Conservation (phyloP, 2,888 invertebrate genomes). For the Synergus umbraculus region DNA sequence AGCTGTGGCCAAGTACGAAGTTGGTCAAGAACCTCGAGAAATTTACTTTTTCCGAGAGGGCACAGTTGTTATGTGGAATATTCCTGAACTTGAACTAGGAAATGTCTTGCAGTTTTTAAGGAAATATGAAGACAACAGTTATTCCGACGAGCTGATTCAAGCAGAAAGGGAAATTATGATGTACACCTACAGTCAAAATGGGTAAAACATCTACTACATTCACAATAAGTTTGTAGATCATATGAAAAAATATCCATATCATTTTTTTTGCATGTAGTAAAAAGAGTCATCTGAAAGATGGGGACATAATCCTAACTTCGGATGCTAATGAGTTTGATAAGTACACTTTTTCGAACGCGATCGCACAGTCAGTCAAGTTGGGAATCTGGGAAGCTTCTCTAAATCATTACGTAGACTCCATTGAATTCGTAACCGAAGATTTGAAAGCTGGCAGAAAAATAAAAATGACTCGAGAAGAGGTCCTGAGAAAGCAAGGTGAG, state of each 20-base stretch:
- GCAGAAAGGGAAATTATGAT: slow-evolving; percentile 92
- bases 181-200: slow-evolving; percentile 83
- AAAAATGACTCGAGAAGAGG: slow-evolving; percentile 84
- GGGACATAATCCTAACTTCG: slow-evolving; percentile 79
- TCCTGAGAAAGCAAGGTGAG: slow-evolving; percentile 90
- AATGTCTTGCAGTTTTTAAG: slow-evolving; percentile 88
- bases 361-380: slow-evolving; percentile 95
- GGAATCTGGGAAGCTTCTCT: slow-evolving; percentile 96
- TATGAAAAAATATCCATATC: not conserved
- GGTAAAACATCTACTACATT: slow-evolving; percentile 67
- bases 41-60: slow-evolving; percentile 96
- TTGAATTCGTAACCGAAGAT: slow-evolving; percentile 88
- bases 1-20: slow-evolving; percentile 90
- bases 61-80: slow-evolving; percentile 94
- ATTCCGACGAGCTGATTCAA: slow-evolving; percentile 83
- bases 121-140: slow-evolving; percentile 84
- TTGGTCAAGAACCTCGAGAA: slow-evolving; percentile 87
- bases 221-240: not conserved
- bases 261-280: slow-evolving; percentile 66
- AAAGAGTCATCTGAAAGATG: slow-evolving; percentile 76
- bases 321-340: slow-evolving; percentile 86
- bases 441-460: slow-evolving; percentile 87
- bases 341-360: slow-evolving; percentile 96
- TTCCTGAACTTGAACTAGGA: slow-evolving; percentile 87
- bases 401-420: slow-evolving; percentile 89